phyloP scores from a whole-genome alignment of 2,888 invertebrate species.

The Stenchaetothrips biformis region DNA sequence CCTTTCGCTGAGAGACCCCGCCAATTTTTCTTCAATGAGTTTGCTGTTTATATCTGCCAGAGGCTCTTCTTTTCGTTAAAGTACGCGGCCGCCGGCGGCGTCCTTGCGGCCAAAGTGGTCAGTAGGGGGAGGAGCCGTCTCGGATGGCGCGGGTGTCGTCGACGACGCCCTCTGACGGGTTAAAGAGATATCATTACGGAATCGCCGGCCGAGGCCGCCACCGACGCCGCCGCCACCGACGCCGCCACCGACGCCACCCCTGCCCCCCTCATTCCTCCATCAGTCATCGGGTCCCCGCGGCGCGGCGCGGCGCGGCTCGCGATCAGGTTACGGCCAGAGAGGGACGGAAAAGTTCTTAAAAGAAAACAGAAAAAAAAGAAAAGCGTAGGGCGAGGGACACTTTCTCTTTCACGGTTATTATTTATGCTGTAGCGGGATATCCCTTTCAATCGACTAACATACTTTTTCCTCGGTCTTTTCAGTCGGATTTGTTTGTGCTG shows the following conservation, averaged over 20 bases:
- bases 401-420: background rate
- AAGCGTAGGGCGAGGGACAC: background rate
- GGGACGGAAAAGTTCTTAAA: background rate
- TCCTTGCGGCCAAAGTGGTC: background rate
- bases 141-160: background rate
- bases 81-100: too few species aligned
- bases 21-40: too few species aligned
- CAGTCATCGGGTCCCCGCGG: background rate
- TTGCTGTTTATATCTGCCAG: too few species aligned
- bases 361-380: background rate
- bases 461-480: background rate
- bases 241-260: background rate
- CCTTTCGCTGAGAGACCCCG: too few species aligned
- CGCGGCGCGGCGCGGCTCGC: background rate
- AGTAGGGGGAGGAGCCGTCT: background rate
- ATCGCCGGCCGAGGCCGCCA: background rate
- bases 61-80: too few species aligned
- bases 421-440: background rate
- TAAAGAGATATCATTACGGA: constrained; percentile 5
- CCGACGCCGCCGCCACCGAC: background rate
- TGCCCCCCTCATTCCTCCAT: background rate
- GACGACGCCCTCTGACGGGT: background rate
- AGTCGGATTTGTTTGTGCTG: too few species aligned
- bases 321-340: constrained; percentile 1
- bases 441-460: background rate